Percentiles rank a stretch among this genome's conserved stretches.
Conservation (phyloP, 2,797 vertebrate genomes). For the Tachyglossus aculeatus region DNA sequence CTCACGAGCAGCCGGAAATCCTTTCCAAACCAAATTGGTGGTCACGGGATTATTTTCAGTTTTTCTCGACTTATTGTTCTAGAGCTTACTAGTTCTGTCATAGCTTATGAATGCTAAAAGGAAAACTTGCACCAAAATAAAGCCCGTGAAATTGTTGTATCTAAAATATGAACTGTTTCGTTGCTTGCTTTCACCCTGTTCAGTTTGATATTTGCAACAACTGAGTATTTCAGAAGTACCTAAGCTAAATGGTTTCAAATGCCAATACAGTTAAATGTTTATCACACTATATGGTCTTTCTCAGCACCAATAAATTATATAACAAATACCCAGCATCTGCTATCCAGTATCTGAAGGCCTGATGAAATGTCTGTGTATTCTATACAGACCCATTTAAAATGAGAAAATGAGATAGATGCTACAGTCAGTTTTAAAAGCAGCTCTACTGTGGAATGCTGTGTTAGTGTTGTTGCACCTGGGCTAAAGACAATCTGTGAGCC, state of each 20-base stretch:
- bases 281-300: neutral
- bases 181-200: slow-evolving; percentile 44
- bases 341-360: slow-evolving; percentile 6
- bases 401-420: neutral
- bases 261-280: slow-evolving; percentile 25
- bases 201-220: slow-evolving; percentile 60
- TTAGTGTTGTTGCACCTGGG: neutral
- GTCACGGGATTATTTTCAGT: slow-evolving; percentile 65
- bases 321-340: slow-evolving; percentile 19
- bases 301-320: slow-evolving; percentile 18
- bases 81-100: slow-evolving; percentile 60
- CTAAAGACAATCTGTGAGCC: slow-evolving; percentile 6
- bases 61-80: slow-evolving; percentile 71
- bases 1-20: slow-evolving; percentile 59
- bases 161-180: slow-evolving; percentile 65
- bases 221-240: slow-evolving; percentile 52
- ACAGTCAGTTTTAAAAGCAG: neutral
- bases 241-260: slow-evolving; percentile 7
- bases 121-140: slow-evolving; percentile 55
- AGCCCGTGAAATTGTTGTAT: slow-evolving; percentile 62
- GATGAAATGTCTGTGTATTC: slow-evolving; percentile 19
- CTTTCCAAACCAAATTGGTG: slow-evolving; percentile 68
- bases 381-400: slow-evolving; percentile 34
- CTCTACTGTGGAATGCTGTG: slow-evolving; percentile 2
- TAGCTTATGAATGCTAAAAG: slow-evolving; percentile 70